Base-by-base conservation (phyloP, 2,888 invertebrate species). In the Lochmaea crataegi region DNA sequence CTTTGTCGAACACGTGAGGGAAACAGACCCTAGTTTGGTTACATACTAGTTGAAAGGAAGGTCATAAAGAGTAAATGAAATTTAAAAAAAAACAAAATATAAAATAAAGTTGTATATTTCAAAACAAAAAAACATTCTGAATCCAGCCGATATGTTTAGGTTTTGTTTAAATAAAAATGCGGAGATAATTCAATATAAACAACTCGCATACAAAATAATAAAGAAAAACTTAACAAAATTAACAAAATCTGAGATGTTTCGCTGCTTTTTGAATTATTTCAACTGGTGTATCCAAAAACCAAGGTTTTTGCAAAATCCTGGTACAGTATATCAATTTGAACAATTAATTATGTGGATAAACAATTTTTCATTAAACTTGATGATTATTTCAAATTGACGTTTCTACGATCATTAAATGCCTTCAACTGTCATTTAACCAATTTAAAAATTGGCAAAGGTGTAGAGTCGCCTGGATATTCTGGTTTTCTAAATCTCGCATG, bases 71-170 rank as follows among this genome's bases (percentile, higher is more conserved):
- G 53, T 38, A 48, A 11, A 64, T 32, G 22, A 56, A 68, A 67
- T 51, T 22, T 14, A 80, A 76, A 78, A 79, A 80, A 82, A 79
- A 79, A 76, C 74, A 80, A 81, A 82, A 82, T 81, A 82, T 82
- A 84, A 84, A 84, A 84, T 83, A 84, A 84, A 84, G 83, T 79
- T 84, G 83, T 85, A 83, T 84, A 84, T 85, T 84, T 84, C 82
- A 83, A 84, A 83, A 83, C 75, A 77, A 80, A 83, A 38, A 82
- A 83, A 82, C 82, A 83, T 80, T 81, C 80, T 80, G 79, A 80
- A 16, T 80, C 83, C 83, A 83, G 83, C 83, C 82, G 79, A 83
- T 80, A 83, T 80, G 80, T 81, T 76, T 74, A 74, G 75, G 78
- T 76, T 75, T 72, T 56, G 72, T 53, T 63, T 57, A 72, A 42